These are phyloP conservation scores for Ateles fusciceps DNA, from an alignment of 2,797 vertebrate genomes.

Conservation along the genomic window DNA sequence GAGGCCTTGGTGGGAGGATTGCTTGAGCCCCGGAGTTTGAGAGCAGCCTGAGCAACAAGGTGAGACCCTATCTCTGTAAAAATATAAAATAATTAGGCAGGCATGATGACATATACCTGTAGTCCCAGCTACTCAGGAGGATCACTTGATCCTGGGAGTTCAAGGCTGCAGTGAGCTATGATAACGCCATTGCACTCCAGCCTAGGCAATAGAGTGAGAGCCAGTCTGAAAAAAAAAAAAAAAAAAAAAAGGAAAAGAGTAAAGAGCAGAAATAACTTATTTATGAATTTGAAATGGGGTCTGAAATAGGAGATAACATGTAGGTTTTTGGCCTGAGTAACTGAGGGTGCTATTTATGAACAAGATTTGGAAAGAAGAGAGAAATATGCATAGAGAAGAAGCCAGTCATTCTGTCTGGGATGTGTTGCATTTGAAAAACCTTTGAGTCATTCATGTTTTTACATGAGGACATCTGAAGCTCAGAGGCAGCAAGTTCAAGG, in stretches of 20 bases:
- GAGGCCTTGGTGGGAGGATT: not conserved
- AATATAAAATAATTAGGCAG: not conserved
- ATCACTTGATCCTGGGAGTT: not conserved
- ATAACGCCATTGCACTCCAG: not conserved
- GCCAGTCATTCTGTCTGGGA: not conserved
- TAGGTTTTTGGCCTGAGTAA: not conserved
- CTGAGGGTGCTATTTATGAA: not conserved
- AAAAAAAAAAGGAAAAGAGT: fast-evolving
- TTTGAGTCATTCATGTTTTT: not conserved
- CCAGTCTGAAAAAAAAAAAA: not conserved
- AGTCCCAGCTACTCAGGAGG: not conserved
- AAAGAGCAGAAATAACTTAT: not conserved
- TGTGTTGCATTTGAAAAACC: not conserved
- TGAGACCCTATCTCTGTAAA: not conserved
- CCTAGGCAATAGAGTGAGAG: not conserved
- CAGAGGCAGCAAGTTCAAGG: not conserved
- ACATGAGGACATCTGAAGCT: not conserved
- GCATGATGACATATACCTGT: not conserved
- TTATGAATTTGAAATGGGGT: not conserved
- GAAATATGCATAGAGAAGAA: not conserved
- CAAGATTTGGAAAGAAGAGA: not conserved
- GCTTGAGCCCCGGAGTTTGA: not conserved
- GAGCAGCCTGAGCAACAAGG: not conserved
- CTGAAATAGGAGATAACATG: not conserved
- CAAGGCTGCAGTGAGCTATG: not conserved